Conservation (phyloP, 1,140 invertebrate species). For the Hylaeus anthracinus region DNA sequence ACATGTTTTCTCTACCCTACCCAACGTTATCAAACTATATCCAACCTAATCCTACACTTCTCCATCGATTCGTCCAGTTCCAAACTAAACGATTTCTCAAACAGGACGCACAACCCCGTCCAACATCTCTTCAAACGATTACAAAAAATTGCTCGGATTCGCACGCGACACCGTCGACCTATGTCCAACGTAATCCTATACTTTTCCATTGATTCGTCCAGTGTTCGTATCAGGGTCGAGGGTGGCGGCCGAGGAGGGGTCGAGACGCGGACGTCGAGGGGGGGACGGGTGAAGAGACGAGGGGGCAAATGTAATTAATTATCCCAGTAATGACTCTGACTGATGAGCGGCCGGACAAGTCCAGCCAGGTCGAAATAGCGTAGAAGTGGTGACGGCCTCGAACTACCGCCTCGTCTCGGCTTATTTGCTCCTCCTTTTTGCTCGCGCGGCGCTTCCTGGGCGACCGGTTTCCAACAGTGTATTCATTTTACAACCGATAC, state of each 20-base stretch:
- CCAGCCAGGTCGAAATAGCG: constrained; percentile 79
- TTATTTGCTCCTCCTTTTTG: constrained; percentile 31
- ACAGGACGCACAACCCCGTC: no score
- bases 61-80: constrained; percentile 74
- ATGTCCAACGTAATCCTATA: constrained; percentile 70
- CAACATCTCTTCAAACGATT: no score
- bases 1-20: background rate
- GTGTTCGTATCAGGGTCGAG: constrained; percentile 66
- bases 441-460: background rate
- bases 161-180: constrained; percentile 42
- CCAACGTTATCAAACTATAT: constrained; percentile 44
- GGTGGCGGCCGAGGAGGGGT: constrained; percentile 58
- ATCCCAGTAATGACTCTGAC: constrained; percentile 82
- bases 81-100: no score
- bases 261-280: constrained; percentile 60
- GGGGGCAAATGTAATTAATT: constrained; percentile 82
- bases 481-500: constrained; percentile 12
- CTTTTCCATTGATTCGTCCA: constrained; percentile 78
- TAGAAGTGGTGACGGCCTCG: constrained; percentile 74
- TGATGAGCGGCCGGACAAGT: constrained; percentile 82
- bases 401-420: constrained; percentile 57
- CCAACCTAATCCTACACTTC: constrained; percentile 74
- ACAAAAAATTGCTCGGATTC: background rate
- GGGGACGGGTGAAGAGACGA: constrained; percentile 70
- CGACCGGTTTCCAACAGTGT: constrained; percentile 15